These are phyloP conservation scores for Pristionchus exspectatus DNA, from an alignment of 2,888 invertebrate genomes.

Conservation along the genomic window DNA sequence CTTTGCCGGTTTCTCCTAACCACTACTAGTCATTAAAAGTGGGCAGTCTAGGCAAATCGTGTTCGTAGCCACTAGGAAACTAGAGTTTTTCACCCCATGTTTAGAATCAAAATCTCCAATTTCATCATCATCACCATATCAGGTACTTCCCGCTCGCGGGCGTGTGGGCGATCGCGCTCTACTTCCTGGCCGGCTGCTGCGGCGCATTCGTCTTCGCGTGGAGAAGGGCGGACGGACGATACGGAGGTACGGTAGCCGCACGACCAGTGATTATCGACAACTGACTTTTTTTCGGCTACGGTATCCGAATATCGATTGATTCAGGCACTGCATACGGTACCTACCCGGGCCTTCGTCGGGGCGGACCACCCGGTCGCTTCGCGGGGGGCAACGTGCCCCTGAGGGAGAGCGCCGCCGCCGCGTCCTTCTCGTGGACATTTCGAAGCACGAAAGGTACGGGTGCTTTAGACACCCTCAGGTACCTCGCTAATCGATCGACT, in stretches of 20 bases:
- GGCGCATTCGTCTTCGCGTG: constrained; percentile 32
- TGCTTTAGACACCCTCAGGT: neutral
- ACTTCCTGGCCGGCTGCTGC: constrained; percentile 27
- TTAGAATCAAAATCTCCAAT: neutral
- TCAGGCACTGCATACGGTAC: constrained; percentile 27
- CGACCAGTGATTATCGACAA: neutral
- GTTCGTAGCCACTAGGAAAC: no score
- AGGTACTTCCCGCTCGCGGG: constrained; percentile 19
- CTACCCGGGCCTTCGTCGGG: neutral
- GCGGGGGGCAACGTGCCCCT: neutral
- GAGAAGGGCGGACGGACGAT: constrained; percentile 40
- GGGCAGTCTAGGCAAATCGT: no score
- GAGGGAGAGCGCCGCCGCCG: constrained; percentile 46
- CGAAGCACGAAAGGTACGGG: constrained; percentile 48
- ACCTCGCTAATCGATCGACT: neutral
- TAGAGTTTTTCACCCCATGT: no score
- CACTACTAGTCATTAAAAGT: no score
- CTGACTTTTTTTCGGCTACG: neutral
- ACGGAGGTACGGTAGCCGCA: constrained; percentile 8
- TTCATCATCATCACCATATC: neutral
- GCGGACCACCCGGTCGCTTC: neutral
- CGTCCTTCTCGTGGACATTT: constrained; percentile 53
- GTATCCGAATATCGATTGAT: neutral
- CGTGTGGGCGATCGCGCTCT: constrained; percentile 20
- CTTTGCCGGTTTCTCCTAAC: no score